Base-by-base conservation (phyloP, 2,888 invertebrate genomes). In the Lasioglossum lativentre region DNA sequence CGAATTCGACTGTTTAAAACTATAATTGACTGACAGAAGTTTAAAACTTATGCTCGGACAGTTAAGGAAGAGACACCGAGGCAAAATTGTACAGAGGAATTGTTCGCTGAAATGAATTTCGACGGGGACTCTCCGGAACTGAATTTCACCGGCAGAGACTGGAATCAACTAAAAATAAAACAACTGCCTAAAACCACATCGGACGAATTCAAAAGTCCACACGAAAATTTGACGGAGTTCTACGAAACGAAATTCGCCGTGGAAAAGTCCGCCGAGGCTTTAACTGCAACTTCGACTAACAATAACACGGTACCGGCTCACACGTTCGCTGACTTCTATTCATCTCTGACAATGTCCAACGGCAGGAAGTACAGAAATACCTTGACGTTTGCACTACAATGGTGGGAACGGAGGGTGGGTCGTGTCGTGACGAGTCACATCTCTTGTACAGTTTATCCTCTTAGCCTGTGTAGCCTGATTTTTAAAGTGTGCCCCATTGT, bases 281-380 rank as follows among this genome's bases (percentile, higher is more conserved):
- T 4, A 16, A 14, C 27, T 63, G 16, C 34, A 23, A 66, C 66
- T 66, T 34, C 66, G 34, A 66, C 8, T 10, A 34, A 19, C 34
- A 34, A 66, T 34, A 66, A 66, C 66, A 19, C 34, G 16, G 16
- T 66, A 2, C 16, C 34, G 2, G 66, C 2, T 30, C 66, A 8
- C 63, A 34, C 66, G 6, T 34, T 66, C 30, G 34, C 63, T 2
- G 63, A 66, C 66, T 66, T 66, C 34, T 34, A 66, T 66, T 66
- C 34, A 66, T 30, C 66, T 19, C 19, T 4, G 34, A 66, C 66
- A 66, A 66, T 66, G 66, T 66, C 66, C 66, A 34, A 34, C 34
- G 66, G 12, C 19, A 66, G 34, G 66, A 66, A 66, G 34, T 66
- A 34, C 66, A 66, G 66, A 66, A 66, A 66, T 66, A 66, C 66